phyloP scores from a whole-genome alignment of 2,888 invertebrate genomes.

The Stenchaetothrips biformis region DNA sequence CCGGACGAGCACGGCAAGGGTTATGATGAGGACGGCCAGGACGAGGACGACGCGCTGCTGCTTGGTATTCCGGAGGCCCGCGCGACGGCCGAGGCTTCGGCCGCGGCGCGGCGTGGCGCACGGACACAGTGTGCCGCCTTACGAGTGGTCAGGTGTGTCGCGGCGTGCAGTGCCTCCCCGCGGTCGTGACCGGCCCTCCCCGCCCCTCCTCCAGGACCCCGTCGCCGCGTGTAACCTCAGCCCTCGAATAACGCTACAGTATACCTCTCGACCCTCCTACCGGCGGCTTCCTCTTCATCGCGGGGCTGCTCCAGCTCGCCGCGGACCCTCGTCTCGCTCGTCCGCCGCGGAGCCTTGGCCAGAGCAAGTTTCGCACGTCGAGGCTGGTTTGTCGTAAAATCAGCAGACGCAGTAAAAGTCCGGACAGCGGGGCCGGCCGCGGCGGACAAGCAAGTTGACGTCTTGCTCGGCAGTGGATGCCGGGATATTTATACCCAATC shows the following conservation, averaged over 20 bases:
- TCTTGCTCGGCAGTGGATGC: not conserved
- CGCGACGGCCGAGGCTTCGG: not conserved
- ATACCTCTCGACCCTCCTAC: too few relatives aligned
- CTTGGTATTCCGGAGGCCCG: slow-evolving; percentile 2
- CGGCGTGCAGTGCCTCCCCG: not conserved
- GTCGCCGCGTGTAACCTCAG: too few relatives aligned
- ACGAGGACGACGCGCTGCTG: not conserved
- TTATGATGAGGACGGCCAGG: too few relatives aligned
- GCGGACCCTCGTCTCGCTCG: not conserved
- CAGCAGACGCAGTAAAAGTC: slow-evolving; percentile 11
- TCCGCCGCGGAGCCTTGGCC: not conserved
- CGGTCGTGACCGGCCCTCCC: not conserved
- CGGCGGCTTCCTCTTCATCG: too few relatives aligned
- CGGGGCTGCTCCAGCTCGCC: too few relatives aligned
- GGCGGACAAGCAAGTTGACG: slow-evolving; percentile 17
- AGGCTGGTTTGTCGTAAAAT: slow-evolving; percentile 4
- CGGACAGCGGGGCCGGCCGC: not conserved
- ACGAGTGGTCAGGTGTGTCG: slow-evolving; percentile 9
- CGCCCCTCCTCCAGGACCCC: too few relatives aligned
- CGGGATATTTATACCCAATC: not conserved
- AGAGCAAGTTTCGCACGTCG: not conserved
- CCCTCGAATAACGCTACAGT: too few relatives aligned
- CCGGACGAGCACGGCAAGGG: too few relatives aligned
- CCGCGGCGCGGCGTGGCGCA: not conserved
- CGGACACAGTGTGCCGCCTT: not conserved